These are phyloP conservation scores for Palythoa grandis DNA, from an alignment of 92 coral and sea anemone genomes.

Conservation along the genomic window DNA sequence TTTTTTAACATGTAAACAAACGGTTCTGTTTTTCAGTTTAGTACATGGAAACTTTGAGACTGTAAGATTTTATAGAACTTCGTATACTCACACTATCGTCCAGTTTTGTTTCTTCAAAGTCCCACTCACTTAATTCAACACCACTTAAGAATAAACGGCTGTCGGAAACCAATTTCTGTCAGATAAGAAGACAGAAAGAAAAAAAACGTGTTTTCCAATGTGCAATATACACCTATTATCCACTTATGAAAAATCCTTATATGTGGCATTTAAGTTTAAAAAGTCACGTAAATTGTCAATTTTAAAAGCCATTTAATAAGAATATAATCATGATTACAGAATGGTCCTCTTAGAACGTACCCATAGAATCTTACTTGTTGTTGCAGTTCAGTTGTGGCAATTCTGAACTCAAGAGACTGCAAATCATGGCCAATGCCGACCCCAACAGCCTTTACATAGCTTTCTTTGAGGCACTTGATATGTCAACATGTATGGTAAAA, in stretches of 20 bases:
- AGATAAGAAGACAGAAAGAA: not conserved
- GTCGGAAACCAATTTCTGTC: slow-evolving; percentile 75
- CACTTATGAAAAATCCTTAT: too few relatives aligned
- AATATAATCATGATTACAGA: too few relatives aligned
- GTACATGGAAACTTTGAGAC: not conserved
- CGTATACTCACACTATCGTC: slow-evolving; percentile 77
- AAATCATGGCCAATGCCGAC: slow-evolving; percentile 95
- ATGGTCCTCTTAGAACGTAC: not conserved
- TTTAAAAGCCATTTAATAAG: not conserved
- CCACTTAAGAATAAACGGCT: slow-evolving; percentile 70
- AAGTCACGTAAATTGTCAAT: too few relatives aligned
- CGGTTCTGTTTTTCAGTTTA: too few relatives aligned
- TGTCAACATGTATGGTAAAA: not conserved
- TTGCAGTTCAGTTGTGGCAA: slow-evolving; percentile 61
- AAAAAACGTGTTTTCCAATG: too few relatives aligned
- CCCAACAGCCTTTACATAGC: slow-evolving; percentile 98
- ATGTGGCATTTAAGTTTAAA: too few relatives aligned
- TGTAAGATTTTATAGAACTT: not conserved
- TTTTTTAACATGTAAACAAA: too few relatives aligned
- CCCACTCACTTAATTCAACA: slow-evolving; percentile 65
- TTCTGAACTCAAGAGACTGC: slow-evolving; percentile 85
- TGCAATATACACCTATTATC: not conserved
- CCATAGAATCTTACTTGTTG: slow-evolving; percentile 54
- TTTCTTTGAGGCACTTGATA: slow-evolving; percentile 90
- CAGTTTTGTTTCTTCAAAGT: slow-evolving; percentile 87